Conservation (phyloP, 1,140 invertebrate genomes). For the Drosophila serrata region DNA sequence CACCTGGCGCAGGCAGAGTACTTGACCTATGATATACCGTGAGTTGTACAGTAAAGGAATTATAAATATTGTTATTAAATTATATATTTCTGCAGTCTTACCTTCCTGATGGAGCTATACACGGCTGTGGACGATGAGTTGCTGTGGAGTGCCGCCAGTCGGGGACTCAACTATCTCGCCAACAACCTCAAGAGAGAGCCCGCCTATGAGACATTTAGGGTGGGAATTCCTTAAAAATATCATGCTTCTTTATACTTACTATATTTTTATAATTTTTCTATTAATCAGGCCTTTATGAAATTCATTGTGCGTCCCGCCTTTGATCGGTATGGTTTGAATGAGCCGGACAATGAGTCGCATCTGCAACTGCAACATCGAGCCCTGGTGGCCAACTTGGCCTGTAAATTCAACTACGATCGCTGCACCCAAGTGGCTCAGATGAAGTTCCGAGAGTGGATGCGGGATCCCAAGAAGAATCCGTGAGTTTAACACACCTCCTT, state of each 20-base stretch:
- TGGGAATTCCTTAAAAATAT: constrained; percentile 13
- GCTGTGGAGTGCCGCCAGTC: constrained; percentile 73
- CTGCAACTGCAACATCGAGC: constrained; percentile 86
- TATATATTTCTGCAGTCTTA: constrained; percentile 75
- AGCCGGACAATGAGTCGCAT: constrained; percentile 84
- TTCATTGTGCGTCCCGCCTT: constrained; percentile 81
- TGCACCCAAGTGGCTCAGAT: constrained; percentile 85
- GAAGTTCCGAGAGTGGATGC: constrained; percentile 86
- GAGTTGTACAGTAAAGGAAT: neutral
- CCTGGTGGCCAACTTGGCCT: constrained; percentile 86
- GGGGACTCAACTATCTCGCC: constrained; percentile 76
- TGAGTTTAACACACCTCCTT: constrained; percentile 40
- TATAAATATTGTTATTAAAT: neutral
- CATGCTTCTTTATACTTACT: neutral
- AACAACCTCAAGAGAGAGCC: constrained; percentile 80
- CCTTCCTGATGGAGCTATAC: constrained; percentile 79
- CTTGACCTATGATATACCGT: constrained; percentile 87
- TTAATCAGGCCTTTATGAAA: constrained; percentile 77
- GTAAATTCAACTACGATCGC: constrained; percentile 85
- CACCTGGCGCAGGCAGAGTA: constrained; percentile 89
- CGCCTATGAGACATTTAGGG: constrained; percentile 82
- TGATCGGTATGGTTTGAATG: constrained; percentile 79
- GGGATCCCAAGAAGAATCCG: constrained; percentile 61
- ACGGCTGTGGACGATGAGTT: constrained; percentile 72
- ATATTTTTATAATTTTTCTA: neutral